Percentiles rank a stretch among this genome's conserved stretches.
phyloP scores from a whole-genome alignment of 2,113 vertebrate genomes.

The Nibea albiflora region DNA sequence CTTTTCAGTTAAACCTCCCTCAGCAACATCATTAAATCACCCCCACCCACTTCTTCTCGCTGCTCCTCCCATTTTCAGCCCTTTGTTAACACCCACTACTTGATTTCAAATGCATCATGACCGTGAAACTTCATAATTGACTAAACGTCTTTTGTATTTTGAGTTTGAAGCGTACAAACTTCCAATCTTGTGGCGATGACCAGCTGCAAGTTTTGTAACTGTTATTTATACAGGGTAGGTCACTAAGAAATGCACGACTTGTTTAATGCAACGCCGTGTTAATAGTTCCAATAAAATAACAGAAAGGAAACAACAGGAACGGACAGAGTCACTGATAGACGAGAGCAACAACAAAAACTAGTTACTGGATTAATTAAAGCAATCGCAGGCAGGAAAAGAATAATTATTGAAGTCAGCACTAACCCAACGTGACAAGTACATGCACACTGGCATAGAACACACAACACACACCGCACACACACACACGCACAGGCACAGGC shows the following conservation, averaged over 20 bases:
- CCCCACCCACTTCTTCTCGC: constrained; percentile 10
- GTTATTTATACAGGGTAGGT: neutral
- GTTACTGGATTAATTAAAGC: constrained; percentile 1
- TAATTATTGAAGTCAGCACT: neutral
- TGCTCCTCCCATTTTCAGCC: constrained; percentile 15
- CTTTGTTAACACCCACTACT: constrained; percentile 26
- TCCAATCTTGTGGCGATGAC: neutral
- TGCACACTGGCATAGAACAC: neutral
- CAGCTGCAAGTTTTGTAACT: neutral
- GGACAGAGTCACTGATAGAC: neutral
- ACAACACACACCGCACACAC: neutral
- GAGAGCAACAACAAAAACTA: neutral
- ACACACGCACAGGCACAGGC: constrained; percentile 18
- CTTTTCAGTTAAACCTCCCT: constrained; percentile 15
- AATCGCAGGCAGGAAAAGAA: constrained; percentile 8
- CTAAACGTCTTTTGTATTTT: neutral
- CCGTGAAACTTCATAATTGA: constrained; percentile 6
- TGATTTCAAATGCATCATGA: constrained; percentile 24
- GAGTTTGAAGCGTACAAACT: neutral
- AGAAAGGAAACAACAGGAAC: neutral
- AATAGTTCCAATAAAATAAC: neutral
- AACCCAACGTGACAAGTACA: constrained; percentile 12
- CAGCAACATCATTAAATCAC: constrained; percentile 9
- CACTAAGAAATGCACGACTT: neutral
- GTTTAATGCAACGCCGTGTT: neutral